phyloP scores from a whole-genome alignment of 1,140 invertebrate species.

The Drosophila biarmipes region DNA sequence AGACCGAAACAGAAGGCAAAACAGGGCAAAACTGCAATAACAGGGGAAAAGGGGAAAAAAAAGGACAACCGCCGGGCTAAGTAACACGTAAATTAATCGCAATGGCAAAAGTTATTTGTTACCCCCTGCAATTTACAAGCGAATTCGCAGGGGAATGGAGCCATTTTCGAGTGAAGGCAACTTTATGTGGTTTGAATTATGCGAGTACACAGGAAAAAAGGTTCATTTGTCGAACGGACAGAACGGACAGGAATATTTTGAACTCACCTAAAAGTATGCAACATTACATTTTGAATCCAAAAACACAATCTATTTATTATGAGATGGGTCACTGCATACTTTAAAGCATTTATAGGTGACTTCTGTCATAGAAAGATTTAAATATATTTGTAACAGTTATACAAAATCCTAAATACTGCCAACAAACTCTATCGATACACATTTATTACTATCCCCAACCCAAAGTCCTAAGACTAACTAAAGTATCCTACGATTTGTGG shows the following conservation, averaged over 20 bases:
- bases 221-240: neutral
- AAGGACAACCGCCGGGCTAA: conserved; percentile 5
- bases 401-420: too few relatives aligned
- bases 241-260: neutral
- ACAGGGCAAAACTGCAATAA: conserved; percentile 2
- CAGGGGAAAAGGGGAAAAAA: neutral
- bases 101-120: conserved; percentile 37
- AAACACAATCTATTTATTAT: too few relatives aligned
- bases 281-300: too few relatives aligned
- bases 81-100: conserved; percentile 42
- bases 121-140: conserved; percentile 10
- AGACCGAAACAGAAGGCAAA: conserved; percentile 26
- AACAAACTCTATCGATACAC: neutral
- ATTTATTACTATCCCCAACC: neutral
- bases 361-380: too few relatives aligned
- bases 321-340: too few relatives aligned
- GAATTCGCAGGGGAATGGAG: conserved; percentile 2
- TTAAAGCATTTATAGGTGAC: too few relatives aligned
- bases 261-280: too few relatives aligned
- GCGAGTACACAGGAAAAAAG: neutral
- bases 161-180: neutral
- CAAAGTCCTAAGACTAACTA: neutral
- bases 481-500: too few relatives aligned
- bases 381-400: too few relatives aligned
- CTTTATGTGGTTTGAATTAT: neutral